phyloP scores from a whole-genome alignment of 2,797 vertebrate species.

The Acanthiza pusilla region DNA sequence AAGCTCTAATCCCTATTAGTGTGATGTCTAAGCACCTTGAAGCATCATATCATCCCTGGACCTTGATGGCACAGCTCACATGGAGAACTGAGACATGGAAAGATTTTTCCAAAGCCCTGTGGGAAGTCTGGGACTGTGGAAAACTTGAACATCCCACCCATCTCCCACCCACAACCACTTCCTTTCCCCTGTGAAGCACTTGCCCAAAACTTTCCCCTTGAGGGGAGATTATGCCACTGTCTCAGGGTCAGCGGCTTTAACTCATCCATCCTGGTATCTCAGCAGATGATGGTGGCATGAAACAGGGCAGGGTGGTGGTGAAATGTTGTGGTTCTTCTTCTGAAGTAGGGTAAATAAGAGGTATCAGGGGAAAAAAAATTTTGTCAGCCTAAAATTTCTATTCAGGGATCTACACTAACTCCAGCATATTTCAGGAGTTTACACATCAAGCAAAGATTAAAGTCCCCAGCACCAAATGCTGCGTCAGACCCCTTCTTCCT shows the following conservation, averaged over 20 bases:
- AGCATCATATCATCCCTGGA: not conserved
- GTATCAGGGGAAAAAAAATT: rapidly evolving
- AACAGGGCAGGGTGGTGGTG: rapidly evolving
- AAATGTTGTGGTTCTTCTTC: not conserved
- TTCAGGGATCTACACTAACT: not conserved
- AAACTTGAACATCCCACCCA: not conserved
- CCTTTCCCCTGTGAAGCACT: not conserved
- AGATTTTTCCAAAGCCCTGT: not conserved
- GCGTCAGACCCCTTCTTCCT: not conserved
- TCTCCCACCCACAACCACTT: not conserved
- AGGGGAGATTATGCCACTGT: not conserved
- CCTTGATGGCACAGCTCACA: rapidly evolving
- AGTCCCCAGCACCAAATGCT: rapidly evolving
- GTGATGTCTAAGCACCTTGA: not conserved
- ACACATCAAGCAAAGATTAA: not conserved
- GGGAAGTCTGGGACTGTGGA: not conserved
- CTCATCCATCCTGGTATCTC: not conserved
- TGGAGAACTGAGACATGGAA: not conserved
- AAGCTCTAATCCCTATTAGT: not conserved
- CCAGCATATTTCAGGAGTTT: not conserved
- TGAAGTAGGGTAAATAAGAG: not conserved
- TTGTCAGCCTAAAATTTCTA: not conserved
- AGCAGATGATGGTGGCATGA: not conserved
- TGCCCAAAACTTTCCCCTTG: rapidly evolving
- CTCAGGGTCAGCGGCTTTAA: not conserved